Base-by-base conservation (phyloP, 2,113 vertebrate species). In the Caranx ignobilis region DNA sequence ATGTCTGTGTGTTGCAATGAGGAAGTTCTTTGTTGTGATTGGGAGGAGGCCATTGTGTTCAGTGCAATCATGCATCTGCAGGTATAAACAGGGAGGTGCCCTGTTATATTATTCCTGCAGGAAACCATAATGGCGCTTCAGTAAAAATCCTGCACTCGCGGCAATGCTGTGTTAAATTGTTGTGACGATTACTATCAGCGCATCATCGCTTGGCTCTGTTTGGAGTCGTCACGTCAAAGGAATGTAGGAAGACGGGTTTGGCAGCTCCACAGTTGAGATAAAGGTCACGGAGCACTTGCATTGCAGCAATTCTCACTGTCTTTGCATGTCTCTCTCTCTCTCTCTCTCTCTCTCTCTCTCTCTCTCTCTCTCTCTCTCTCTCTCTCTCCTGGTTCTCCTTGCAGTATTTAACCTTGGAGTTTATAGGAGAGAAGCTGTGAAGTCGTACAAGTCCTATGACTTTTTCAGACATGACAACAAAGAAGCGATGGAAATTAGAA, bases 381-480 rank as follows among this genome's bases (percentile, higher is more conserved):
- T 57, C 9, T 83, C 19, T 37, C 19, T 13, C n/a, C 32, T 47
- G 52, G 2, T 79, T 81, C 6, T 75, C 50, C 50, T 54, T 77
- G 11, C 90, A 99, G 98, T 99, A 61, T 99, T 99, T 92, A 99
- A 99, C 85, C 95, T 99, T 47, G 98, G 98, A 3, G 97, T 96
- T 11, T 99, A 99, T 64, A 95, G 98, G 66, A 96, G 98, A 15
- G 93, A 98, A 88, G 97, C 97, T 0, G 98, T 99, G 26, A 95
- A 96, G 77, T 96, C 98, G 0, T 99, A 99, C 92, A 97, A 99
- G 84, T 99, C 98, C 50, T 99, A 96, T 0, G 96, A 99, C 77
- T 99, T 99, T 94, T 99, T 99, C 95, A 96, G 97, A 66, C 98
- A 99, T 3, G 98, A 99, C 92, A 99, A 99, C 15, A 91, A 96